Evolutionary conservation across 2,113 vertebrate species (phyloP), one percentile per base, ranked within the genome.

Genomic region (Hemiscyllium ocellatum): DNA sequence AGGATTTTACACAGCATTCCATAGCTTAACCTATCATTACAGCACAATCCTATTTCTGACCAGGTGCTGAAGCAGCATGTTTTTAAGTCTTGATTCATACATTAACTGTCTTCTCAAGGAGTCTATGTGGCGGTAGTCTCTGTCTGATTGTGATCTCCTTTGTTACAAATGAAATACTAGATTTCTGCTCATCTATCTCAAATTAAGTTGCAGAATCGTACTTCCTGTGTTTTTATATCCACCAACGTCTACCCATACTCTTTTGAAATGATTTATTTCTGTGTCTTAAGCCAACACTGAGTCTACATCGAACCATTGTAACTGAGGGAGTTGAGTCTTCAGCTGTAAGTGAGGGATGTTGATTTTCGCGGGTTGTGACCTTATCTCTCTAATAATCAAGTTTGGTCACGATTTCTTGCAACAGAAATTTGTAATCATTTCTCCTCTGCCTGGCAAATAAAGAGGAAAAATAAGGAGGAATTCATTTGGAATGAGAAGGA

Each of bases 401-500:
- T 95, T 72, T 72, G 52, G 68, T 76, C 94, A 72, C 94, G 12
- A 50, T 72, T 72, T 72, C 50, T 95, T 50, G 94, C 94, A 70
- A 94, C 66, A 69, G 26, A 94, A 70, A 50, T 72, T 72, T 95
- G 47, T 17, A 95, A 72, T 95, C 26, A 76, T 95, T 47, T 52
- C 94, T 52, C 8, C 37, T n/a, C 42, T 26, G 37, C 94, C 52
- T 33, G 89, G 61, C 68, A 95, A 95, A 95, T 95, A 95, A 26
- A 47, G 94, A 72, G 94, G 37, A 52, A 68, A 95, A 95, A 52
- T 95, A 52, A 72, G 69, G 42, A 95, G 47, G 94, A 72, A 95
- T 95, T 95, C 68, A 76, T 95, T 24, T 95, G 69, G 37, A 95
- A 95, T 94, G 91, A 69, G 91, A 94, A 94, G 61, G 33, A 66